Evolutionary conservation across 2,113 vertebrate species (phyloP).

Genomic region (Carassius carassius): DNA sequence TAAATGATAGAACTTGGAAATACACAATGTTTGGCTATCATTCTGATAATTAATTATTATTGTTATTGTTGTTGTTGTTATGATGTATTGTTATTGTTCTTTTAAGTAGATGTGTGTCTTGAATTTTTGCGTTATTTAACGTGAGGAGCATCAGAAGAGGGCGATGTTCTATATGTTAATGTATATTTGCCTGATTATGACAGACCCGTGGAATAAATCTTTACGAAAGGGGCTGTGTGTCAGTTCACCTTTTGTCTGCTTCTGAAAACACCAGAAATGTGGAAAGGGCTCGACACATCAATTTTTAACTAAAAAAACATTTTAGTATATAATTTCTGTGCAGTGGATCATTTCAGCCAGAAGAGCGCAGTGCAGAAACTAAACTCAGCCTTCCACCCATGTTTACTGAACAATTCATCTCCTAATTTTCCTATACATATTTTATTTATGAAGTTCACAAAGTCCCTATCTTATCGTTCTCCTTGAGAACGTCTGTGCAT

Average conservation of each 20-base stretch:
- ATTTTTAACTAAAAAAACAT: neutral
- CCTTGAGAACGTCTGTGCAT: neutral
- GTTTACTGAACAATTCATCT: neutral
- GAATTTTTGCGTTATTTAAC: slow-evolving; percentile 92
- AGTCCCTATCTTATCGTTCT: neutral
- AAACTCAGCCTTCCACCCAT: neutral
- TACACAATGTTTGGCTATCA: slow-evolving; percentile 65
- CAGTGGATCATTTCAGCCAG: neutral
- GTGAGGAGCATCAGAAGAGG: slow-evolving; percentile 68
- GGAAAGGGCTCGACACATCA: neutral
- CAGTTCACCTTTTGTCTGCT: neutral
- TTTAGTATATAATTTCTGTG: neutral
- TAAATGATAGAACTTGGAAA: slow-evolving; percentile 60
- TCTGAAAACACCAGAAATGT: neutral
- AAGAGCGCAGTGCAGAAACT: neutral
- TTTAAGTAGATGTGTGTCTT: slow-evolving; percentile 76
- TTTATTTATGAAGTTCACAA: neutral
- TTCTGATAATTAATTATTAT: slow-evolving; percentile 68
- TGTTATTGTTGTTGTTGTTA: slow-evolving; percentile 52
- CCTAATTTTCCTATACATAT: neutral
- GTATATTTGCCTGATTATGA: slow-evolving; percentile 82
- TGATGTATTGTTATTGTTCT: slow-evolving; percentile 70
- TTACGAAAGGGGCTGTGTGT: slow-evolving; percentile 67
- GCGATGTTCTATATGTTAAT: slow-evolving; percentile 85
- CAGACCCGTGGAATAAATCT: slow-evolving; percentile 80